These are phyloP conservation scores for Leucopsar rothschildi DNA, from an alignment of 2,113 vertebrate species.

Conservation along the genomic window DNA sequence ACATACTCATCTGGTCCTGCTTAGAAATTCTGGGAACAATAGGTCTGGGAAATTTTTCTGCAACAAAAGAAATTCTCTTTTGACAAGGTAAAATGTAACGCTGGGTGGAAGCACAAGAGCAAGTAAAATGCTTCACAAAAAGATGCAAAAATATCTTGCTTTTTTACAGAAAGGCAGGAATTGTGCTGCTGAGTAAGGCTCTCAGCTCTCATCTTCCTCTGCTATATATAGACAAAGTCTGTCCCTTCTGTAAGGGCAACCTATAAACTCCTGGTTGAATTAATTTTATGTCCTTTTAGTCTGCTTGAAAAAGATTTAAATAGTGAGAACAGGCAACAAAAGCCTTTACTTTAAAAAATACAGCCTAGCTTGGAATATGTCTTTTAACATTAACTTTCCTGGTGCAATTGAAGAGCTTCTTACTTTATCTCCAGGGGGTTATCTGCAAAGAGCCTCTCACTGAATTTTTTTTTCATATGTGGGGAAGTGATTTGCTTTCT, in stretches of 20 bases:
- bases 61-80: neutral
- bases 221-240: neutral
- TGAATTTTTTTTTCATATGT: neutral
- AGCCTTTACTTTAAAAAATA: neutral
- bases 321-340: neutral
- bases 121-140: neutral
- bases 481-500: neutral
- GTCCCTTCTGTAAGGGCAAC: neutral
- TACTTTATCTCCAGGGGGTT: neutral
- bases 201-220: neutral
- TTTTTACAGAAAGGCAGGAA: neutral
- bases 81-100: neutral
- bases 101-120: neutral
- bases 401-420: neutral
- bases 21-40: neutral
- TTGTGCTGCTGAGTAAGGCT: neutral
- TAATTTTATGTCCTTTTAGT: neutral
- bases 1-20: neutral
- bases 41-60: neutral
- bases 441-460: neutral
- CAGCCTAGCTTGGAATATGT: neutral
- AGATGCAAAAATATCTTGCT: neutral
- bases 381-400: neutral
- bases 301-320: neutral
- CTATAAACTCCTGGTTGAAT: neutral